Base-by-base conservation (phyloP, 2,888 invertebrate genomes). In the Ischnura elegans region DNA sequence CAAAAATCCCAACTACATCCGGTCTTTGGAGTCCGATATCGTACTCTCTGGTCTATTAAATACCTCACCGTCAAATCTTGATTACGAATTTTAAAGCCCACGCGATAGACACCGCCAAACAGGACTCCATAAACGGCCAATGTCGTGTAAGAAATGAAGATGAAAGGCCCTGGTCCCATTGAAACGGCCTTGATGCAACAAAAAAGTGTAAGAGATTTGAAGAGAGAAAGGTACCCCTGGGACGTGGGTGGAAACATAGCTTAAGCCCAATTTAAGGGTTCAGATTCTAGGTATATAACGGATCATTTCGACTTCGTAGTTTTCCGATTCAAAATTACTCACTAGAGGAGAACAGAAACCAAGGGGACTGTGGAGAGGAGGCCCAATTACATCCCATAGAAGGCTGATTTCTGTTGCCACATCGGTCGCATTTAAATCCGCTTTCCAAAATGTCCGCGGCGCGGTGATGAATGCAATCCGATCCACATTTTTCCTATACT, bases 31-130 rank as follows among this genome's bases (percentile, higher is more conserved):
- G n/a, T n/a, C n/a, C n/a, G n/a, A n/a, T n/a, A n/a, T n/a, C n/a
- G n/a, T n/a, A n/a, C n/a, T n/a, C n/a, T n/a, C n/a, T n/a, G n/a
- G n/a, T n/a, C n/a, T n/a, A n/a, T n/a, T n/a, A n/a, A n/a, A n/a
- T n/a, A n/a, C n/a, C n/a, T n/a, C n/a, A n/a, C n/a, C n/a, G n/a
- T n/a, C n/a, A n/a, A n/a, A n/a, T n/a, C n/a, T n/a, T n/a, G n/a
- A n/a, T n/a, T n/a, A n/a, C n/a, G n/a, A n/a, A n/a, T n/a, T 76
- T 76, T 13, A 76, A 76, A 76, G 16, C 76, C 76, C n/a, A 76
- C 36, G 36, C 3, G 25, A 19, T 25, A 21, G 16, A 21, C 61
- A 21, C 16, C 6, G 61, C 36, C 76, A 36, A 76, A 76, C 76
- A 25, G 36, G 29, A 76, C 36, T 76, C 76, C 76, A 36, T 76